These are phyloP conservation scores for Orchesellides sinensis DNA, from an alignment of 2,888 invertebrate genomes.

Conservation along the genomic window DNA sequence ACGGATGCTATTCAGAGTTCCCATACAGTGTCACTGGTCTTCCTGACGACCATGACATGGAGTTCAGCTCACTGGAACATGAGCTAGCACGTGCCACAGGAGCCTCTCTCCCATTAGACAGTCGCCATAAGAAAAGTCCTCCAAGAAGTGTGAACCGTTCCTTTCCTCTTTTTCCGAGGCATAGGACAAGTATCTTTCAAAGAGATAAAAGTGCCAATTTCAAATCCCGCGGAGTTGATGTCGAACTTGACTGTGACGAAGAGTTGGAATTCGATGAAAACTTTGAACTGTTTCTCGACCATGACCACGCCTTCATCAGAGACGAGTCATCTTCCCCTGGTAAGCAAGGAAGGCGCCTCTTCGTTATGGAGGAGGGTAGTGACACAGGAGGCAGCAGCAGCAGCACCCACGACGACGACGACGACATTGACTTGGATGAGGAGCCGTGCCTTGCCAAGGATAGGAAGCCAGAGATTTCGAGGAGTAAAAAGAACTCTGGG, in stretches of 20 bases:
- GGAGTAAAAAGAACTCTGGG: conserved; percentile 63
- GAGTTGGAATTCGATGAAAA: conserved; percentile 69
- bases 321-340: conserved; percentile 12
- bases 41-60: conserved; percentile 69
- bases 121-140: conserved; percentile 43
- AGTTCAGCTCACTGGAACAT: conserved; percentile 68
- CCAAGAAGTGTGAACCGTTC: conserved; percentile 39
- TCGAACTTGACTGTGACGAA: conserved; percentile 54
- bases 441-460: conserved; percentile 71
- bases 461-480: conserved; percentile 66
- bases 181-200: conserved; percentile 61
- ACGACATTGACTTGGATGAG: conserved; percentile 64
- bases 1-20: conserved; percentile 52
- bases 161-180: conserved; percentile 65
- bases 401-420: conserved; percentile 49
- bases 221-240: conserved; percentile 28
- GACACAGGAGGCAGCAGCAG: conserved; percentile 38
- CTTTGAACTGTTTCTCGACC: conserved; percentile 68
- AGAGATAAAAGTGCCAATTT: conserved; percentile 39
- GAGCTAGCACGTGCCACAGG: conserved; percentile 72
- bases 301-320: conserved; percentile 28
- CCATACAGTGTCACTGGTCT: conserved; percentile 46
- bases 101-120: conserved; percentile 52
- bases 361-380: conserved; percentile 49
- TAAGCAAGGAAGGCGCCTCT: conserved; percentile 36